Percentiles rank a stretch among this genome's conserved stretches.
Evolutionary conservation across 2,113 vertebrate species (phyloP).

Genomic region (Colossoma macropomum): DNA sequence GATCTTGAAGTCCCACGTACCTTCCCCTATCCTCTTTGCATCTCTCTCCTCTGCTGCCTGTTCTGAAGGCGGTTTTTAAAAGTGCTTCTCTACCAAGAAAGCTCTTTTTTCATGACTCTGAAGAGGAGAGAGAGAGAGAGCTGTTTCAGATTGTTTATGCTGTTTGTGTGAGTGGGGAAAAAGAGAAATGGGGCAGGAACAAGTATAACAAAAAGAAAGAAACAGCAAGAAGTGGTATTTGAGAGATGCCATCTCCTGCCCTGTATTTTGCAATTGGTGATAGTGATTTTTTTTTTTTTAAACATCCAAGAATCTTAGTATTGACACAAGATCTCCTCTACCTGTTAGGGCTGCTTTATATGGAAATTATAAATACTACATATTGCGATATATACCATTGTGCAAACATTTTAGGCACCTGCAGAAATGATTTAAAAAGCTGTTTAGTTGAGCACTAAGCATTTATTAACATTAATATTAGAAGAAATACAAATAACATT

Average conservation of each 20-base stretch:
- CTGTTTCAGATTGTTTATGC: conserved; percentile 39
- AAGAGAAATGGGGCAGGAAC: conserved; percentile 4
- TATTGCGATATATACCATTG: too few relatives aligned
- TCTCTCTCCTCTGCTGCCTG: conserved; percentile 10
- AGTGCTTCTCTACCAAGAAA: conserved; percentile 22
- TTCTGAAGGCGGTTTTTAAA: conserved; percentile 1
- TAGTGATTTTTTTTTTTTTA: background rate
- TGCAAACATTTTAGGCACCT: too few relatives aligned
- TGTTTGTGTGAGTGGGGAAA: background rate
- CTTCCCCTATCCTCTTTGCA: background rate
- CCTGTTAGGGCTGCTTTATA: too few relatives aligned
- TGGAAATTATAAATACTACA: too few relatives aligned
- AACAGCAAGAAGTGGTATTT: background rate
- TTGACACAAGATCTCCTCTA: background rate
- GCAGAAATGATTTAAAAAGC: too few relatives aligned
- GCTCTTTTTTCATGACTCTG: conserved; percentile 19
- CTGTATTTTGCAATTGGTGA: background rate
- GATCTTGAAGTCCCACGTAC: conserved; percentile 31
- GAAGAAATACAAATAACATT: too few relatives aligned
- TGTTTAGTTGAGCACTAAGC: too few relatives aligned
- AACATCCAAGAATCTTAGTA: background rate
- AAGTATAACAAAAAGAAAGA: conserved; percentile 10
- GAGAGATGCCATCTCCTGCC: background rate
- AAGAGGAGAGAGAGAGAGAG: conserved; percentile 2
- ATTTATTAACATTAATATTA: too few relatives aligned